Percentiles rank a stretch among this genome's conserved stretches.
These are phyloP conservation scores for Agapostemon virescens DNA, from an alignment of 2,888 invertebrate species.

Conservation along the genomic window DNA sequence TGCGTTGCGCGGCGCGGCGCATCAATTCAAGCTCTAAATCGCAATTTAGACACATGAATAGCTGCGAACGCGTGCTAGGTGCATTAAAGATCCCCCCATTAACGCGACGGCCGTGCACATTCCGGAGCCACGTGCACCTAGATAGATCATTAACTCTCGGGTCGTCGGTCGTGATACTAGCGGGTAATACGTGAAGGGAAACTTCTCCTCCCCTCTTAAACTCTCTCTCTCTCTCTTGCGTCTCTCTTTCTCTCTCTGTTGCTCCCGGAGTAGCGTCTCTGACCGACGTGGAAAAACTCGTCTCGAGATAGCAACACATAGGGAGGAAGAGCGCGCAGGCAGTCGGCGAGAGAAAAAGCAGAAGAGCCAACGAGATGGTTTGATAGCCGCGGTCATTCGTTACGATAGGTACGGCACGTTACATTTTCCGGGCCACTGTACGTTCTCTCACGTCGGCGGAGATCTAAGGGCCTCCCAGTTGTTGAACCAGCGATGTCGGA, in stretches of 20 bases:
- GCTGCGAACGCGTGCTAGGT: conserved; percentile 31
- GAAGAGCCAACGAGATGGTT: conserved; percentile 46
- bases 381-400: conserved; percentile 57
- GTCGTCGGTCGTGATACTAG: conserved; percentile 51
- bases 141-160: conserved; percentile 62
- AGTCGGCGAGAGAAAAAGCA: conserved; percentile 13
- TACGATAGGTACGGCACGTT: conserved; percentile 51
- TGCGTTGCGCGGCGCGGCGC: conserved; percentile 1
- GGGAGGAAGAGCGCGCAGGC: not conserved
- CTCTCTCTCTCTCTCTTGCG: not conserved
- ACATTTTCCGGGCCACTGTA: conserved; percentile 32
- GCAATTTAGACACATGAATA: conserved; percentile 58
- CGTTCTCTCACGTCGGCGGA: not conserved
- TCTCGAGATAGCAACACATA: conserved; percentile 43
- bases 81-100: conserved; percentile 54
- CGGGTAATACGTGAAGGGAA: conserved; percentile 35
- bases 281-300: conserved; percentile 34
- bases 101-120: conserved; percentile 32
- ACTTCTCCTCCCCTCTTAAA: not conserved
- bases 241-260: not conserved
- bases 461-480: conserved; percentile 25
- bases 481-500: conserved; percentile 1
- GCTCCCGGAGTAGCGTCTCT: not conserved
- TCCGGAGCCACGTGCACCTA: conserved; percentile 44
- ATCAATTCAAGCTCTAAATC: conserved; percentile 54